Conservation (phyloP, 2,797 vertebrate species). For the Manis javanica region DNA sequence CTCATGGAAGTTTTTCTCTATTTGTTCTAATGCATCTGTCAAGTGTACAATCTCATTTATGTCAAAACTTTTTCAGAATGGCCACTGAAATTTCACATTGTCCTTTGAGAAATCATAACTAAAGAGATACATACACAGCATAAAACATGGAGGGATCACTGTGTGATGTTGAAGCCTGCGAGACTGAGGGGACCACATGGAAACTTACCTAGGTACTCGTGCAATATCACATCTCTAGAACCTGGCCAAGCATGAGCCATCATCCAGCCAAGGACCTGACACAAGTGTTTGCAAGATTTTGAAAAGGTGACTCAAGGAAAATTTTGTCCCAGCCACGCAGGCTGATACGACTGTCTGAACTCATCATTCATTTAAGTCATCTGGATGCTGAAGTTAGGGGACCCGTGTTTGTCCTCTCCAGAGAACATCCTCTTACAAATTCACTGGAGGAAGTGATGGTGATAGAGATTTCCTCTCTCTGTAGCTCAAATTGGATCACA, state of each 20-base stretch:
- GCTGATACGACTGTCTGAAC: background rate
- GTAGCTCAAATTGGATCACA: background rate
- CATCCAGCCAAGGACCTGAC: background rate
- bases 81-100: slow-evolving; percentile 18
- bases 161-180: background rate
- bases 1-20: background rate
- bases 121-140: background rate
- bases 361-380: background rate
- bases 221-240: background rate
- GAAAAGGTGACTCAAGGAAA: background rate
- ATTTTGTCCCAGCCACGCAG: background rate
- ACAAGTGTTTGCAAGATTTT: background rate
- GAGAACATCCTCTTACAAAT: background rate
- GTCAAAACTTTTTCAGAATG: slow-evolving; percentile 3
- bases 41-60: slow-evolving; percentile 33
- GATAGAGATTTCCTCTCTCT: background rate
- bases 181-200: background rate
- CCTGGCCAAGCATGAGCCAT: background rate
- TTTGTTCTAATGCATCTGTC: slow-evolving; percentile 33
- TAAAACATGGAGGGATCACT: background rate
- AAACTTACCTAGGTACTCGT: background rate
- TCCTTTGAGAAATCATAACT: slow-evolving; percentile 51
- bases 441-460: background rate
- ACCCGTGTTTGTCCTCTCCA: background rate
- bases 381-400: background rate